Conservation (phyloP, 2,113 vertebrate species). For the Paedocypris sp. region DNA sequence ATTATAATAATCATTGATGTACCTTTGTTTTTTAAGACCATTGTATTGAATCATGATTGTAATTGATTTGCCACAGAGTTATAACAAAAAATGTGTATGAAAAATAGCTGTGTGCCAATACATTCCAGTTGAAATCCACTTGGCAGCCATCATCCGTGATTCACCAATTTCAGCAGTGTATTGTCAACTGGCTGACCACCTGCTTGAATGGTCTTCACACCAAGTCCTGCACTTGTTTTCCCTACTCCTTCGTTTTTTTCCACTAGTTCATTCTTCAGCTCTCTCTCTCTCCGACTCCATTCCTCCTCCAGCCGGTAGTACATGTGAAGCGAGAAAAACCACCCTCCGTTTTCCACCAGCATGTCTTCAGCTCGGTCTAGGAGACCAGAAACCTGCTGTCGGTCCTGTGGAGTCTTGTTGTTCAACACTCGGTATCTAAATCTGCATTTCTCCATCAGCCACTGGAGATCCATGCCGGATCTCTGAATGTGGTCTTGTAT, state of each 20-base stretch:
- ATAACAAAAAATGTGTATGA: too few relatives aligned
- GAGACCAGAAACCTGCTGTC: slow-evolving; percentile 40
- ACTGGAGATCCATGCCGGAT: slow-evolving; percentile 27
- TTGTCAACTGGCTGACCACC: background rate
- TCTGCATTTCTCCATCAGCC: slow-evolving; percentile 36
- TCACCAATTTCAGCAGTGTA: slow-evolving; percentile 2
- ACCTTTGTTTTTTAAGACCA: too few relatives aligned
- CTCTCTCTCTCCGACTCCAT: slow-evolving; percentile 36
- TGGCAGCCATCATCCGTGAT: background rate
- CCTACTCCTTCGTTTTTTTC: slow-evolving; percentile 5
- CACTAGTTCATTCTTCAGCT: slow-evolving; percentile 30
- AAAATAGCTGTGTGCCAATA: background rate
- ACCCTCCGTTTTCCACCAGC: slow-evolving; percentile 40
- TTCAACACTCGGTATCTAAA: slow-evolving; percentile 34
- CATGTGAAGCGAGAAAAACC: slow-evolving; percentile 48
- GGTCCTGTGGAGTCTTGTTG: slow-evolving; percentile 29
- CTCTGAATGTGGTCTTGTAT: slow-evolving; percentile 35
- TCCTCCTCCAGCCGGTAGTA: slow-evolving; percentile 42
- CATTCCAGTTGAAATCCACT: too few relatives aligned
- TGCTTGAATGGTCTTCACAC: background rate
- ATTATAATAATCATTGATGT: too few relatives aligned
- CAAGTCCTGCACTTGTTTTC: background rate
- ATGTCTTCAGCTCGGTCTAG: slow-evolving; percentile 37
- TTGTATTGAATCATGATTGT: too few relatives aligned
- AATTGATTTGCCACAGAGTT: too few relatives aligned